Conservation (phyloP, 2,888 invertebrate species). For the Drosophila nigricruria region DNA sequence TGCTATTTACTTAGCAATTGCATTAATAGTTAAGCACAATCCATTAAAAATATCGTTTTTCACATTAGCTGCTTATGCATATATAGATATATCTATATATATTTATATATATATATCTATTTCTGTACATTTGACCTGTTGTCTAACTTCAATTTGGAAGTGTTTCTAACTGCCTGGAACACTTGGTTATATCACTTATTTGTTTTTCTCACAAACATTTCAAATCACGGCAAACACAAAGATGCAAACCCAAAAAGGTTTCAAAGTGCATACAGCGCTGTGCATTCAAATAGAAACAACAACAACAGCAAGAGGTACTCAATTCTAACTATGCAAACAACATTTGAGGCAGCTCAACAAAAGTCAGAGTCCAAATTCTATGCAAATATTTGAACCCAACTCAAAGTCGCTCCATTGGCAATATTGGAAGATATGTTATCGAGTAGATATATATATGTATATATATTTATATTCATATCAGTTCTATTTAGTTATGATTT, state of each 20-base stretch:
- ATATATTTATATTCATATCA: neutral
- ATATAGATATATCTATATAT: neutral
- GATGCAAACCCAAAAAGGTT: constrained; percentile 55
- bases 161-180: constrained; percentile 11
- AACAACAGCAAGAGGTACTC: constrained; percentile 11
- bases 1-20: neutral
- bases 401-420: constrained; percentile 31
- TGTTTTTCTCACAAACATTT: constrained; percentile 76
- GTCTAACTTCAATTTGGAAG: neutral
- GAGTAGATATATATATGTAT: constrained; percentile 1
- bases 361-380: constrained; percentile 52
- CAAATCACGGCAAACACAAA: constrained; percentile 63
- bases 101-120: neutral
- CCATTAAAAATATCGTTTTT: too few species aligned
- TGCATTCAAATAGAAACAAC: constrained; percentile 40
- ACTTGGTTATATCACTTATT: constrained; percentile 42
- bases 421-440: constrained; percentile 30
- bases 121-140: neutral
- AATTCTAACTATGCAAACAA: constrained; percentile 53
- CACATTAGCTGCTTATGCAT: too few species aligned
- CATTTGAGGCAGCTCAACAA: constrained; percentile 27
- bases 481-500: neutral
- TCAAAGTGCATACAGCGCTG: constrained; percentile 46
- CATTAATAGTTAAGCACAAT: neutral
- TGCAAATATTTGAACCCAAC: constrained; percentile 66